Conservation (phyloP, 1,140 invertebrate genomes). For the Meloidogyne chitwoodi region DNA sequence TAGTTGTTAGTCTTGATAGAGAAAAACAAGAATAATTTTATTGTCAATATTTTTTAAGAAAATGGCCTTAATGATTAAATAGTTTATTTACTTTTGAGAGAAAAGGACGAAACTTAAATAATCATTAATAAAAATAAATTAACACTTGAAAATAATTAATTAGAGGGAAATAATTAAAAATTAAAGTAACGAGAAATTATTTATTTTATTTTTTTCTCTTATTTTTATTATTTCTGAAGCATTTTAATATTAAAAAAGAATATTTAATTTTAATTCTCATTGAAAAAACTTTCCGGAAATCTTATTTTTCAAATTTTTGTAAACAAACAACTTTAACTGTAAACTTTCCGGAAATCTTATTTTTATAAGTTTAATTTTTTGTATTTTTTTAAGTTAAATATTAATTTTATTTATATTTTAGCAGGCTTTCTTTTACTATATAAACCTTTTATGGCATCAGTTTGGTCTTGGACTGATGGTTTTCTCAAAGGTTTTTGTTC, state of each 20-base stretch:
- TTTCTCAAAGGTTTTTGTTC: constrained; percentile 42
- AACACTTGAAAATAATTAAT: background rate
- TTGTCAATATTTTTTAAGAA: background rate
- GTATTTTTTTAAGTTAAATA: too few species aligned
- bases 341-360: background rate
- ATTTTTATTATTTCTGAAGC: background rate
- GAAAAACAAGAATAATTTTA: background rate
- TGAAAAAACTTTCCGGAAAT: background rate
- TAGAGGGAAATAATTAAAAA: background rate
- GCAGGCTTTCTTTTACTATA: too few species aligned
- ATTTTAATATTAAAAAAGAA: background rate
- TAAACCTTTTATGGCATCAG: constrained; percentile 32
- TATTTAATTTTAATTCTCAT: too few species aligned
- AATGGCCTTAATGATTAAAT: background rate
- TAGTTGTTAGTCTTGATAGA: background rate
- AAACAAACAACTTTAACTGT: too few species aligned
- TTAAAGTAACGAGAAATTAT: background rate
- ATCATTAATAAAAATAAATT: background rate
- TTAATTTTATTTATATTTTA: too few species aligned
- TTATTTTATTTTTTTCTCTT: background rate
- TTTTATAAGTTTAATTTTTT: background rate
- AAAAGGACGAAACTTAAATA: background rate
- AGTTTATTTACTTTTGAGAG: background rate
- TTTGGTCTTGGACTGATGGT: constrained; percentile 30
- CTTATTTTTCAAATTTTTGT: too few species aligned